Evolutionary conservation across 2,888 invertebrate species (phyloP), one percentile per base, ranked within the genome.

Genomic region (Urechis unicinctus): DNA sequence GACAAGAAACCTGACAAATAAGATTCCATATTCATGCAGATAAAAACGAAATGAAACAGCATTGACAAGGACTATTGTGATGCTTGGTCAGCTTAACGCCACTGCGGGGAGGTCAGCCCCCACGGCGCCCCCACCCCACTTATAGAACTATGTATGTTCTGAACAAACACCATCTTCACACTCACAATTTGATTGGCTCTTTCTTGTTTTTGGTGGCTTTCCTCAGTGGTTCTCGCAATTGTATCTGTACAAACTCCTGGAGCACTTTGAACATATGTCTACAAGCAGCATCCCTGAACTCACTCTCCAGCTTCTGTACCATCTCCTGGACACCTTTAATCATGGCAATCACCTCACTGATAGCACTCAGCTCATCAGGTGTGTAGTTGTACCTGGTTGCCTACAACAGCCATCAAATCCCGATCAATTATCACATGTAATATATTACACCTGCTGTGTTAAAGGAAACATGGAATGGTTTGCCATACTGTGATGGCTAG

Each of bases 301-400:
- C 91, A 0, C 92, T 90, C 81, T 97, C 95, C 86, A 97, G 94
- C 44, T 93, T 83, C 0, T 92, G 89, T 96, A 91, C 50, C 94
- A 81, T 26, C 92, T 68, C 59, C 78, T 98, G 97, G 1, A 98
- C 82, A 0, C 96, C 95, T 79, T 98, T 98, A 67, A 98, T 95
- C 94, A 97, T 96, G 0, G 96, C 94, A 66, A 98, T 94, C 25
- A 96, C 91, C 81, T 98, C 96, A 61, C 97, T 94, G 67, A 98
- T 81, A 0, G 96, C 95, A 79, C 92, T 91, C 75, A 98, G 98
- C 80, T 98, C 97, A 69, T 93, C 94, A 1, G 89, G 88, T 0
- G 88, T 90, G 78, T 97, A 98, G 80, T 98, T 98, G 81, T 97
- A 98, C 17, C 94, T 85, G 0, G 94, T 96, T 0, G 94, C 91